A percentile compares a stretch with the other conserved stretches of the same genome.
Evolutionary conservation across 2,113 vertebrate genomes (phyloP).

Genomic region (Talpa occidentalis): DNA sequence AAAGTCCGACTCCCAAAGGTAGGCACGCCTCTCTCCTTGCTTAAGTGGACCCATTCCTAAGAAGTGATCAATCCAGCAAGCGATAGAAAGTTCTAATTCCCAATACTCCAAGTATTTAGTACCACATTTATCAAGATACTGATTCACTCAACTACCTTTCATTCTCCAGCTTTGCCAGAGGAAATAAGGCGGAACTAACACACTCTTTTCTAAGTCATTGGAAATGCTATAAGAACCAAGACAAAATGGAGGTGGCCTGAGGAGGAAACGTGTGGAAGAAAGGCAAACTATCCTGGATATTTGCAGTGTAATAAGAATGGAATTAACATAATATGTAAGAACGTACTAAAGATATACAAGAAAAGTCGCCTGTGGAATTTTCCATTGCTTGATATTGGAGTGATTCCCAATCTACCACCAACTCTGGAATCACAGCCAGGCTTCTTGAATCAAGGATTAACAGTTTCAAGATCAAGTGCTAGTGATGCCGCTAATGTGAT

Average conservation of each 20-base stretch:
- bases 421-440: not conserved
- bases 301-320: not conserved
- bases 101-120: not conserved
- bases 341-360: slow-evolving; percentile 4
- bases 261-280: not conserved
- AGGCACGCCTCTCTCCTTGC: not conserved
- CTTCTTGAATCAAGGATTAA: slow-evolving; percentile 43
- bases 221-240: not conserved
- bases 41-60: not conserved
- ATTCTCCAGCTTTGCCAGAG: not conserved
- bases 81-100: not conserved
- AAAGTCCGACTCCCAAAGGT: not conserved
- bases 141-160: not conserved
- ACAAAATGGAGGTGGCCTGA: not conserved
- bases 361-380: slow-evolving; percentile 28
- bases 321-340: not conserved
- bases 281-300: not conserved
- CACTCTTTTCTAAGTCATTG: not conserved
- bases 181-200: not conserved
- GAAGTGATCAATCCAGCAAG: not conserved
- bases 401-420: not conserved
- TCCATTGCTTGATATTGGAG: slow-evolving; percentile 28
- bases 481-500: not conserved
- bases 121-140: not conserved
- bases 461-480: slow-evolving; percentile 42